Evolutionary conservation across 2,113 vertebrate species (phyloP).

Genomic region (Columba janthina): DNA sequence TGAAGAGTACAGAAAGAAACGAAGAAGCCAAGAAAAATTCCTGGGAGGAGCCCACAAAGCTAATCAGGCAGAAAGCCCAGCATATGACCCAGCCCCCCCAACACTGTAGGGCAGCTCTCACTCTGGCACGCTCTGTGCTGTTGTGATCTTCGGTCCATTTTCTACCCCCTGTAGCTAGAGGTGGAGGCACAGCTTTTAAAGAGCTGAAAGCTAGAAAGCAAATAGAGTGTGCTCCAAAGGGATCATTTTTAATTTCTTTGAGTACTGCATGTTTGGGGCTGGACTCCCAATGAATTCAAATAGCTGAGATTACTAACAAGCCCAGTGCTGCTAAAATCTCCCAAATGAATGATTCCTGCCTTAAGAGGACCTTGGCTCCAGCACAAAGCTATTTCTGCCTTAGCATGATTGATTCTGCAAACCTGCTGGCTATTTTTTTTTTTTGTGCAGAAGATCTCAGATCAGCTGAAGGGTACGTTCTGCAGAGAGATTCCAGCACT

Average conservation of each 20-base stretch:
- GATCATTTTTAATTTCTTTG: neutral
- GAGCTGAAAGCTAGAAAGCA: constrained; percentile 36
- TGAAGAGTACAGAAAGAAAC: neutral
- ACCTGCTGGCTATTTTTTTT: neutral
- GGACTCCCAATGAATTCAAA: neutral
- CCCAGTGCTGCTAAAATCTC: neutral
- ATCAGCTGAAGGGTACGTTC: neutral
- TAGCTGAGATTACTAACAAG: neutral
- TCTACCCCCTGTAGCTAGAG: neutral
- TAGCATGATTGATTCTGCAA: constrained; percentile 1
- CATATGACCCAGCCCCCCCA: neutral
- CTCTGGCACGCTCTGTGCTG: neutral
- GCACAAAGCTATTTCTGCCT: constrained; percentile 25
- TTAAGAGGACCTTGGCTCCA: constrained; percentile 27
- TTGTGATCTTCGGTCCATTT: neutral
- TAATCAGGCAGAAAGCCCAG: neutral
- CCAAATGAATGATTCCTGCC: constrained; percentile 25
- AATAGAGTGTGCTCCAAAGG: neutral
- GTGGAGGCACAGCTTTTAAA: neutral
- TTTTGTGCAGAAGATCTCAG: neutral
- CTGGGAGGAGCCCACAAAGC: neutral
- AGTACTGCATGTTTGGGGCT: neutral
- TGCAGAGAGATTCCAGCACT: neutral
- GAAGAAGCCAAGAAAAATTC: neutral
- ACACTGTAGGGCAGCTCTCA: neutral